Evolutionary conservation across 2,797 vertebrate species (phyloP).

Genomic region (Channallabes apus): DNA sequence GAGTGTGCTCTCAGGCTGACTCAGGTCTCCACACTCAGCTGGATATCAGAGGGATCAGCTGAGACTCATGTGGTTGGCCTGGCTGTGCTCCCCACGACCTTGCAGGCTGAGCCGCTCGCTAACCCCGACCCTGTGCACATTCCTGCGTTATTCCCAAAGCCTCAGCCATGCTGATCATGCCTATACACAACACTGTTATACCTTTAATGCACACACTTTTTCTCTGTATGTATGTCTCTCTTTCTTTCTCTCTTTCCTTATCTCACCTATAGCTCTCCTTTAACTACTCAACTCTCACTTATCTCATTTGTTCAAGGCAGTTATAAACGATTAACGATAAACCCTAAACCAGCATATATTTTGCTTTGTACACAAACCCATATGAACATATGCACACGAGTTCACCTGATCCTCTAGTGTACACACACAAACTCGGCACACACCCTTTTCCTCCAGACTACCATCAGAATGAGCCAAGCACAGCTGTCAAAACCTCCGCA

Average conservation of each 20-base stretch:
- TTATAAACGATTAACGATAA: neutral
- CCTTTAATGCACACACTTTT: constrained; percentile 8
- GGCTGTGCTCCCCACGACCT: constrained; percentile 70
- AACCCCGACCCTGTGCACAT: constrained; percentile 74
- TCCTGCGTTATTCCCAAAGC: constrained; percentile 74
- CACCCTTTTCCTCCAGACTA: constrained; percentile 75
- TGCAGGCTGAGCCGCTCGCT: constrained; percentile 69
- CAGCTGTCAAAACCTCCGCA: constrained; percentile 81
- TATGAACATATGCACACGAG: neutral
- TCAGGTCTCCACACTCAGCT: constrained; percentile 13
- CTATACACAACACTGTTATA: constrained; percentile 48
- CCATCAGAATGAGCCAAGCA: constrained; percentile 72
- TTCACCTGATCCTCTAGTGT: constrained; percentile 56
- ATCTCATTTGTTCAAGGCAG: neutral
- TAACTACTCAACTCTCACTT: neutral
- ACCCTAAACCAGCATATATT: neutral
- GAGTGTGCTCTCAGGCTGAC: constrained; percentile 22
- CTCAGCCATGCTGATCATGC: constrained; percentile 41
- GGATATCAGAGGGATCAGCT: constrained; percentile 69
- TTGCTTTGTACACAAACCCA: constrained; percentile 5
- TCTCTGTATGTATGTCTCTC: no score
- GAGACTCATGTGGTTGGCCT: constrained; percentile 76
- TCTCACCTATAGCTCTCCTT: constrained; percentile 35
- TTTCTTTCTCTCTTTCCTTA: no score
- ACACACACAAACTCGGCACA: constrained; percentile 56